Evolutionary conservation across 2,113 vertebrate species (phyloP).

Genomic region (Ibidorhyncha struthersii): DNA sequence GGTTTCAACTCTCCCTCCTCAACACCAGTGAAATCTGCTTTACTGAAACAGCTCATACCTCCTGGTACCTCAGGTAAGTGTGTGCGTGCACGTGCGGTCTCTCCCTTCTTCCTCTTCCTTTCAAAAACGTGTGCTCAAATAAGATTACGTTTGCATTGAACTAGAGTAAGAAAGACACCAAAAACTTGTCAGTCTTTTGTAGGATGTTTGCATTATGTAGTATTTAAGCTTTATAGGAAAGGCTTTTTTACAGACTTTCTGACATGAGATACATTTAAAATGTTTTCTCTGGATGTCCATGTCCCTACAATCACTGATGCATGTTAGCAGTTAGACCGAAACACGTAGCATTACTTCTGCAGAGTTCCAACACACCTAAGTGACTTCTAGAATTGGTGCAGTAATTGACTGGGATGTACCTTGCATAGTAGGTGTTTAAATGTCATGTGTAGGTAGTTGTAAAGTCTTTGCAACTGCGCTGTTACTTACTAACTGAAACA

Average conservation of each 20-base stretch:
- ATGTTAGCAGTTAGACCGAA: not conserved
- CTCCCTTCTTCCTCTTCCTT: not conserved
- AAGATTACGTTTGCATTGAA: not conserved
- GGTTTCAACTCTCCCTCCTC: conserved; percentile 95
- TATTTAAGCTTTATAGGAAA: not conserved
- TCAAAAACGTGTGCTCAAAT: not conserved
- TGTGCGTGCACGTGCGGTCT: not conserved
- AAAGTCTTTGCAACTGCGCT: not conserved
- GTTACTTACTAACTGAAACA: not conserved
- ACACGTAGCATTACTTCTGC: not conserved
- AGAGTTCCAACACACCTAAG: not conserved
- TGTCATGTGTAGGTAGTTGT: not conserved
- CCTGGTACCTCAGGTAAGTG: conserved; percentile 85
- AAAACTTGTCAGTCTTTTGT: not conserved
- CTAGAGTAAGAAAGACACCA: not conserved
- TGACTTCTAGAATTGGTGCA: not conserved
- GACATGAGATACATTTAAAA: not conserved
- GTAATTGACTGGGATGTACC: not conserved
- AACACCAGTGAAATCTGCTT: conserved; percentile 88
- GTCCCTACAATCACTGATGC: not conserved
- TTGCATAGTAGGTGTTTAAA: not conserved
- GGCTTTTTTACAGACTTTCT: not conserved
- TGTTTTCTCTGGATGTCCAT: not conserved
- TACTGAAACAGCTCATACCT: conserved; percentile 90
- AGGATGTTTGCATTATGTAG: not conserved